Base-by-base conservation (phyloP, 2,113 vertebrate species). In the Oryzias woworae region DNA sequence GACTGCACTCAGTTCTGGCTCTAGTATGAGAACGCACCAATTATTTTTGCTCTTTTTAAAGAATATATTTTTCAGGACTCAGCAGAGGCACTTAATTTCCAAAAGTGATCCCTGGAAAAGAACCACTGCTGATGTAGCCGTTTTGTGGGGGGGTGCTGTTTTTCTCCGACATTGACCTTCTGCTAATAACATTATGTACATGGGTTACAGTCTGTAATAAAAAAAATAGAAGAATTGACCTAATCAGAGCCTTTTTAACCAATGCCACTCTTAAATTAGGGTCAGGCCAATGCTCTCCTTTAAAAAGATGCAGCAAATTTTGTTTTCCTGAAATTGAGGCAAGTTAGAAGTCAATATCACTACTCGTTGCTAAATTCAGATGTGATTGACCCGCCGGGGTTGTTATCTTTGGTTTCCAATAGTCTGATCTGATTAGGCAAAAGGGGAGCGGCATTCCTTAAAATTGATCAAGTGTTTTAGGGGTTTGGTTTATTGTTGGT, bases 41-140 rank as follows among this genome's bases (percentile, higher is more conserved):
- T 58, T 46, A 58, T 41, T 64, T 57, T 65, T 13, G 41, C 52
- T 14, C 24, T 73, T 31, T 17, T 36, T 8, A 36, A 50, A 64
- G 49, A 53, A 26, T 26, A 24, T 69, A 55, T 66, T 78, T 66
- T 16, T 53, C 28, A 22, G 23, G n/a, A 55, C 53, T 53, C 36
- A n/a, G 67, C 58, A 55, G 31, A 77, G 23, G n/a, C 49, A 48
- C 7, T 60, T 22, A 67, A 78, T 58, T 31, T 51, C 36, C 55
- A 67, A 55, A 61, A 75, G 67, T 57, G 58, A 22, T 41, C 43
- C 51, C 22, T n/a, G n/a, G 18, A 72, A 66, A 61, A 58, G 62
- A 77, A 42, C 14, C 22, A 61, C 14, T 71, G 75, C 77, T 86
- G 77, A 57, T 3, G 36, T 71, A 82, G 81, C 76, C 75, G 78